Base-by-base conservation (phyloP, 2,113 vertebrate genomes). In the Leucopsar rothschildi region DNA sequence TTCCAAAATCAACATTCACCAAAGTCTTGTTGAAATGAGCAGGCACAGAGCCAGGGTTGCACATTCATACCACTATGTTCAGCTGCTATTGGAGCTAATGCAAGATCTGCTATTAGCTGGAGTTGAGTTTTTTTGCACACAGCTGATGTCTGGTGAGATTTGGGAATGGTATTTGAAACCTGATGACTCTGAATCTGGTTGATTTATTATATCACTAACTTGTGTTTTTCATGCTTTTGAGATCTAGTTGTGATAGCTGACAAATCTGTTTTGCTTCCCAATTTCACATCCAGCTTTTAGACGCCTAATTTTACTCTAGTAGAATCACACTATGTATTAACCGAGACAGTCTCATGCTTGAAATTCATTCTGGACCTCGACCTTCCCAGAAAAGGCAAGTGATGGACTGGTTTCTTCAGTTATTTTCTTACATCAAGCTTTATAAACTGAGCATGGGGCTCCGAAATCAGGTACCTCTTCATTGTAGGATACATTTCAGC, bases 1-100 rank as follows among this genome's bases (percentile, higher is more conserved):
- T 95, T 86, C 92, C 93, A 95, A 88, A 95, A 86, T 70, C 81
- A 94, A 89, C 60, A 76, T 81, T 71, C 59, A 72, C 81, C 50
- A 77, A 88, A 90, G 28, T 72, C 57, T 24, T 65, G 64, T 29
- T 94, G 92, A 86, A 96, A 94, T 77, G 25, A 90, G 49, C 37
- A 65, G 77, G 63, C 76, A 86, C 3, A 0, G 55, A 85, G 72
- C 53, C 92, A 88, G 42, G 24, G 44, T 10, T 83, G 45, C 52
- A 76, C 35, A 61, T 82, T 85, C 68, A 55, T 56, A 66, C 42
- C 37, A 39, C 15, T 35, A 15, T 0, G 0, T 47, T 92, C 63
- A 86, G 28, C 47, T 86, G 19, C 40, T 84, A 19, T 17, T 68
- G 37, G 70, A 88, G 55, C 50, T 84, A 65, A 72, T 22, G n/a